Conservation (phyloP, 1,140 invertebrate genomes). For the Cheumatopsyche charites region DNA sequence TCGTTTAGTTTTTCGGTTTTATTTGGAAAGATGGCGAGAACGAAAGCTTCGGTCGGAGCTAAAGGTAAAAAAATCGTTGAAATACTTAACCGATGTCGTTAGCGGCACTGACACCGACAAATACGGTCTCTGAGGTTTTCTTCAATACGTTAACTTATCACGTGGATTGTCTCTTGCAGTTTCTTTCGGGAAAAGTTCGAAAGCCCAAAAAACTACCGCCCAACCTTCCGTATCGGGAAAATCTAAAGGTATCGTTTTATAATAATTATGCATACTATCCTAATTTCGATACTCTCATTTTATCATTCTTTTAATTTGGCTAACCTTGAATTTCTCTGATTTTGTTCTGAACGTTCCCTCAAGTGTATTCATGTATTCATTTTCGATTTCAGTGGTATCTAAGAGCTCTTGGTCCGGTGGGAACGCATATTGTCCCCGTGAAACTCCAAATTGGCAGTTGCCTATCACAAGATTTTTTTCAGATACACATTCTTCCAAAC, state of each 20-base stretch:
- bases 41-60: conserved; percentile 56
- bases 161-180: conserved; percentile 50
- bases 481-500: neutral
- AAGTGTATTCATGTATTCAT: neutral
- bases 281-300: neutral
- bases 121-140: no score
- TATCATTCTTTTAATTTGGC: no score
- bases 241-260: conserved; percentile 40
- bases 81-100: conserved; percentile 2
- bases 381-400: neutral
- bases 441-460: conserved; percentile 62
- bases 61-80: no score
- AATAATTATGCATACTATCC: neutral
- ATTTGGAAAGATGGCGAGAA: conserved; percentile 55
- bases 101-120: neutral
- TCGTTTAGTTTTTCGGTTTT: neutral
- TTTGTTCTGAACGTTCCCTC: no score
- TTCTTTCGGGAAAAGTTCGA: conserved; percentile 54
- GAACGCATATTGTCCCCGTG: conserved; percentile 60
- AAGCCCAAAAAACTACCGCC: conserved; percentile 53
- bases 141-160: no score
- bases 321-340: no score
- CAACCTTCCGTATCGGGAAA: conserved; percentile 33
- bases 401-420: conserved; percentile 52
- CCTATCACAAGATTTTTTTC: conserved; percentile 61